A percentile compares a stretch with the other conserved stretches of the same genome.
phyloP scores from a whole-genome alignment of 2,113 vertebrate species.

The Harpagus bidentatus region DNA sequence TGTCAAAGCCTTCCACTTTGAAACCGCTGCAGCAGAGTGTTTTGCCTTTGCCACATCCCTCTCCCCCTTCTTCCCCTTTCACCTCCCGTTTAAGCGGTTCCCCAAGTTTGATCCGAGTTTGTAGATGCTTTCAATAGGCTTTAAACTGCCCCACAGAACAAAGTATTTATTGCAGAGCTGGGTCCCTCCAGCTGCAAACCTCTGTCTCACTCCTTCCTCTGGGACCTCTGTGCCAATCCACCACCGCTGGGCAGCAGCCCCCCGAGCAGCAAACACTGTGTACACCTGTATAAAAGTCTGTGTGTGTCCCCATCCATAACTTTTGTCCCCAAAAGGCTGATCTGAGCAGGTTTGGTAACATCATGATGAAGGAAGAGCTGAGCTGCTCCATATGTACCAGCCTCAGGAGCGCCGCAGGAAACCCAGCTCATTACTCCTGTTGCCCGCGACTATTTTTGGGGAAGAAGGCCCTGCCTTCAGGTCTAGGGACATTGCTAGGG shows the following conservation, averaged over 20 bases:
- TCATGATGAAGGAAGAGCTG: neutral
- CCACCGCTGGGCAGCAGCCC: neutral
- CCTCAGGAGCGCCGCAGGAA: neutral
- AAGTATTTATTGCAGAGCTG: neutral
- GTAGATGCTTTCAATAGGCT: neutral
- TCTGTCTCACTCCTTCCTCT: rapidly evolving
- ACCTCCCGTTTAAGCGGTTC: neutral
- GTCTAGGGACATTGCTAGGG: neutral
- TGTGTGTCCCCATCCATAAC: neutral
- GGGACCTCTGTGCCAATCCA: neutral
- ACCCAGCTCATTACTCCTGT: neutral
- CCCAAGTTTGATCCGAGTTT: rapidly evolving
- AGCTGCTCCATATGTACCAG: neutral
- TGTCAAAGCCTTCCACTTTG: rapidly evolving
- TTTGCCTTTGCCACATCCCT: neutral
- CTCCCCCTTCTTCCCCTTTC: neutral
- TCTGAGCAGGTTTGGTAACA: neutral
- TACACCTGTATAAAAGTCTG: rapidly evolving
- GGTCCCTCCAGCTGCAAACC: neutral
- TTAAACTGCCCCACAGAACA: neutral
- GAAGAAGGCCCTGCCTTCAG: neutral
- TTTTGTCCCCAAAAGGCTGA: neutral
- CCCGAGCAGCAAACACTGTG: neutral
- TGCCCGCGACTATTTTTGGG: neutral
- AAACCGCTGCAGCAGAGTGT: neutral